phyloP scores from a whole-genome alignment of 2,888 invertebrate genomes.

The Pheosia tremula region DNA sequence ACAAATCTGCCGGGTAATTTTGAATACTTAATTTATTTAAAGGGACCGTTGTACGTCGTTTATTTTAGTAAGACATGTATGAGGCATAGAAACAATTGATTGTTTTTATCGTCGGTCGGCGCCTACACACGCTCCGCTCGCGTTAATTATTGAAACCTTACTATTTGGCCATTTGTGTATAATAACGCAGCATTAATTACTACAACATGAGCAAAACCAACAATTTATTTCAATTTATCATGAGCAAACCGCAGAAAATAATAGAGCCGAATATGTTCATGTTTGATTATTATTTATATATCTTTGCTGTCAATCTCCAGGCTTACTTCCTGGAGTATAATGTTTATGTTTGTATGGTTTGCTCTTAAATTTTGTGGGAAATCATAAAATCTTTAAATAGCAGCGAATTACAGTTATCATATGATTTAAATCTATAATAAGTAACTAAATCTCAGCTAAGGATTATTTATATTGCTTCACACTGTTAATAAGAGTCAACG shows the following conservation, averaged over 20 bases:
- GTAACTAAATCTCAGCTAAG: constrained; percentile 10
- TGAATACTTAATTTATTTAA: constrained; percentile 54
- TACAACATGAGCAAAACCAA: constrained; percentile 40
- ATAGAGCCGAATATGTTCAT: constrained; percentile 44
- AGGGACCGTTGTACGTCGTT: constrained; percentile 32
- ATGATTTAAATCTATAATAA: constrained; percentile 7
- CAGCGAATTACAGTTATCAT: constrained; percentile 11
- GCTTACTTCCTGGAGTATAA: constrained; percentile 24
- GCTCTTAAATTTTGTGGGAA: background rate
- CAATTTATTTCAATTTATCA: constrained; percentile 54
- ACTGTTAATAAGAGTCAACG: constrained; percentile 39
- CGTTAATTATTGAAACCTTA: constrained; percentile 42
- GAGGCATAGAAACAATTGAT: constrained; percentile 27
- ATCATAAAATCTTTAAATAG: background rate
- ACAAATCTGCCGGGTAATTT: constrained; percentile 53
- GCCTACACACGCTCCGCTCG: constrained; percentile 13
- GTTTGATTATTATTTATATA: constrained; percentile 43
- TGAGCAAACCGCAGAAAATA: constrained; percentile 51
- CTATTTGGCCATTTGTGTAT: constrained; percentile 36
- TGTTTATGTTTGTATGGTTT: background rate
- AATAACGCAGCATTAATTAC: constrained; percentile 46
- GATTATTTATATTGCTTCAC: constrained; percentile 35
- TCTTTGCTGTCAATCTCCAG: constrained; percentile 41
- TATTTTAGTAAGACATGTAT: constrained; percentile 17
- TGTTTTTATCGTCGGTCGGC: constrained; percentile 25